Evolutionary conservation across 2,888 invertebrate species (phyloP).

Genomic region (Protophormia terraenovae): DNA sequence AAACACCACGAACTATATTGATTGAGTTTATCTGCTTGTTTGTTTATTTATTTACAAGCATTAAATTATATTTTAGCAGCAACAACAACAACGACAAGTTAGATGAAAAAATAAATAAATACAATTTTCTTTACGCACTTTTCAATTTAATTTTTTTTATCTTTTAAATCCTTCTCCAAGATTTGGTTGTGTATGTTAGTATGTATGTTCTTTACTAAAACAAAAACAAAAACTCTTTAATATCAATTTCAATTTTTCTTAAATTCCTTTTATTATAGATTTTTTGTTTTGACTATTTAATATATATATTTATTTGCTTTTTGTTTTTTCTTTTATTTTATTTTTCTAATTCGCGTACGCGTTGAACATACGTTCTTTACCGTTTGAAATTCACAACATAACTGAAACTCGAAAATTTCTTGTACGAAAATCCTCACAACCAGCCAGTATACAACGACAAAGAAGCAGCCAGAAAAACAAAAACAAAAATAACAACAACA

Average conservation of each 20-base stretch:
- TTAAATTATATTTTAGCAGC: background rate
- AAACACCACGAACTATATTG: too few species aligned
- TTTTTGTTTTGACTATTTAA: slow-evolving; percentile 7
- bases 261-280: background rate
- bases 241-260: background rate
- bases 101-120: background rate
- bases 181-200: slow-evolving; percentile 1
- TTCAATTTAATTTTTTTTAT: background rate
- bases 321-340: slow-evolving; percentile 12
- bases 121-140: slow-evolving; percentile 5
- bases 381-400: slow-evolving; percentile 67
- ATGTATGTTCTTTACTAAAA: background rate
- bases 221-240: background rate
- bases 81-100: background rate
- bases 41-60: slow-evolving; percentile 23
- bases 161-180: background rate
- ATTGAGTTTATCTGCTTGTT: background rate
- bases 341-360: slow-evolving; percentile 54
- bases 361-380: slow-evolving; percentile 60
- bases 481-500: slow-evolving; percentile 32
- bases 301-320: slow-evolving; percentile 3
- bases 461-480: slow-evolving; percentile 16
- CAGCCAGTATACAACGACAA: slow-evolving; percentile 11
- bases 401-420: slow-evolving; percentile 67
- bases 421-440: slow-evolving; percentile 57